Base-by-base conservation (phyloP, 1,140 invertebrate species). In the Zophobas morio region DNA sequence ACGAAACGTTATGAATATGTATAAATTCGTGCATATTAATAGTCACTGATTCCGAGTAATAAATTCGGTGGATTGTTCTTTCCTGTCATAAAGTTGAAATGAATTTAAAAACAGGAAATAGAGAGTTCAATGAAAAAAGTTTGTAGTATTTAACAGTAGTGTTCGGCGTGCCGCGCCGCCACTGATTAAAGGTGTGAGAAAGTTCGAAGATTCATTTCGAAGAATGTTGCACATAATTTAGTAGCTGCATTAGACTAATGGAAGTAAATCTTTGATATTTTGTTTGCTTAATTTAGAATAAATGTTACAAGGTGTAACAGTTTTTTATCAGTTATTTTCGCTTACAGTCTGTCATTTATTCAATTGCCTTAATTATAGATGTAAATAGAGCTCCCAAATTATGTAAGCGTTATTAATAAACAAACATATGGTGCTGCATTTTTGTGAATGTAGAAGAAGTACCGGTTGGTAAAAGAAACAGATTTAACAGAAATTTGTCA, bases 261-360 rank as follows among this genome's bases (percentile, higher is more conserved):
- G 6, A 63, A 63, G 57, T 40, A 66, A 46, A 66, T 66, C 39
- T 66, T 32, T 5, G 2, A 36, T 1, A 32, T 66, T 66, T 66
- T 66, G 37, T 42, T 66, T 66, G 60, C 60, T 66, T 66, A 66
- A 66, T 66, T 66, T 66, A 42, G 60, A 37, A 66, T 66, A 66
- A 66, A 66, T 66, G 60, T 42, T 66, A 33, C 20, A 66, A 42
- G 42, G 40, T 66, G 60, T 66, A 66, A 66, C 60, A 66, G 60
- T 66, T 66, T 66, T 66, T 66, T 42, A 33, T 40, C 20, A n/a
- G 60, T 66, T n/a, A 66, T 66, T n/a, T 66, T 66, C 60, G 60
- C 60, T 66, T 40, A 39, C 60, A 66, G 60, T 42, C 60, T 66
- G 60, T 66, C 60, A 66, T 40, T 66, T 36, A 6, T n/a, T 66